phyloP scores from a whole-genome alignment of 30 jellyfish, hydroid and myxozoan species.

The Chrysaora quinquecirrha region DNA sequence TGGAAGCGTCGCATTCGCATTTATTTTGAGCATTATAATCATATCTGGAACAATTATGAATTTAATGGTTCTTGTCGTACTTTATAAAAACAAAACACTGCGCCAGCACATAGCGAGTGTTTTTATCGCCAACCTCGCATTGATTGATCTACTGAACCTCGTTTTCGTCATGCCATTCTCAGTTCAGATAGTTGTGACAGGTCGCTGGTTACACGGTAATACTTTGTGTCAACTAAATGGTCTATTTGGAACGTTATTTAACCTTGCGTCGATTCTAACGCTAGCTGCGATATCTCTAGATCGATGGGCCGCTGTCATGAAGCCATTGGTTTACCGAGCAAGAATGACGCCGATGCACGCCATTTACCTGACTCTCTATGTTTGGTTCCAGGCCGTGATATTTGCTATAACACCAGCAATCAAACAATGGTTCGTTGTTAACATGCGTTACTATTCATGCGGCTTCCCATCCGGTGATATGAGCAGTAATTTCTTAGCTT shows the following conservation, averaged over 20 bases:
- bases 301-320: constrained; percentile 91
- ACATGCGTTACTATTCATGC: constrained; percentile 69
- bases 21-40: constrained; percentile 33
- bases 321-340: constrained; percentile 81
- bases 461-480: constrained; percentile 52
- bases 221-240: constrained; percentile 49
- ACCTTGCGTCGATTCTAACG: constrained; percentile 81
- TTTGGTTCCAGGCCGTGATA: constrained; percentile 75
- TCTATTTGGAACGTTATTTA: constrained; percentile 71
- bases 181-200: constrained; percentile 22
- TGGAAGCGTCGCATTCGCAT: constrained; percentile 26
- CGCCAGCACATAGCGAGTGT: constrained; percentile 82
- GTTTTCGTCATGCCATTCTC: constrained; percentile 89
- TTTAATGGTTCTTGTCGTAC: constrained; percentile 53
- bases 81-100: constrained; percentile 57
- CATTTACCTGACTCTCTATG: constrained; percentile 48
- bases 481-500: constrained; percentile 30
- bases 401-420: constrained; percentile 67
- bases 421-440: constrained; percentile 64
- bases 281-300: constrained; percentile 82
- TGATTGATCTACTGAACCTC: constrained; percentile 76
- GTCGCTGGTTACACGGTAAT: constrained; percentile 47
- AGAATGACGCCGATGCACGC: constrained; percentile 81
- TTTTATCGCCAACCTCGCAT: constrained; percentile 68
- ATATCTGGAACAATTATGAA: constrained; percentile 63